Conservation (phyloP, 2,888 invertebrate species). For the Panopea generosa region DNA sequence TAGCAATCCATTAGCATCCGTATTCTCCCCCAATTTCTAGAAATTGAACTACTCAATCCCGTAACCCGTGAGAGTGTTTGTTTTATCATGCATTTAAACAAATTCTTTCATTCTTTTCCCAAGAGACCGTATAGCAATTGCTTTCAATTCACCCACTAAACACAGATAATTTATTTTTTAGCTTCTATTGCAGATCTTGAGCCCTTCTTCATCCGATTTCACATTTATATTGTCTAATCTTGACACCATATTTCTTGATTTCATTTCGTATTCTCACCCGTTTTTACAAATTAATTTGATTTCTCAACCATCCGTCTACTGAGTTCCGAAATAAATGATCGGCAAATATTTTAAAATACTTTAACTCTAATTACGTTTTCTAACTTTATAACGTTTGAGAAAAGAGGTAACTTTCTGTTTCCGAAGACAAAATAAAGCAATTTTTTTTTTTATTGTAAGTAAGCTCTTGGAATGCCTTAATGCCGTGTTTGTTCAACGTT, state of each 20-base stretch:
- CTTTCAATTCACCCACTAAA: slow-evolving; percentile 47
- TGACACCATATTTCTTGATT: slow-evolving; percentile 59
- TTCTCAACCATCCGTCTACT: slow-evolving; percentile 32
- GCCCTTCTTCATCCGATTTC: slow-evolving; percentile 31
- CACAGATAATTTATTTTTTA: slow-evolving; percentile 51
- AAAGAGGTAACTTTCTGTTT: no score
- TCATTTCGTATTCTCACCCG: slow-evolving; percentile 43
- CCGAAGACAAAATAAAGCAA: no score
- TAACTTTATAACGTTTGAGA: no score
- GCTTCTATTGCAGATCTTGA: slow-evolving; percentile 32
- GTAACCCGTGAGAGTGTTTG: slow-evolving; percentile 37
- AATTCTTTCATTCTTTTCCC: slow-evolving; percentile 28
- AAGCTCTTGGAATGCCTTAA: no score
- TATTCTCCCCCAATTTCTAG: slow-evolving; percentile 27
- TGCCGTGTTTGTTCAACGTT: no score
- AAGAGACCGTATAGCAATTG: slow-evolving; percentile 24
- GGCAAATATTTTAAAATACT: slow-evolving; percentile 1
- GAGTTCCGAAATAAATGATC: not conserved
- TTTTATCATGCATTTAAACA: slow-evolving; percentile 49
- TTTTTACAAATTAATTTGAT: slow-evolving; percentile 61
- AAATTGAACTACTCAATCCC: slow-evolving; percentile 44
- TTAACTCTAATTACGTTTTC: slow-evolving; percentile 3
- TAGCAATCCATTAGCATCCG: slow-evolving; percentile 29
- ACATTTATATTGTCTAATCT: slow-evolving; percentile 54
- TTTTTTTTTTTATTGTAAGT: no score